Evolutionary conservation across 1,140 invertebrate species (phyloP).

Genomic region (Bradynema listronoti): DNA sequence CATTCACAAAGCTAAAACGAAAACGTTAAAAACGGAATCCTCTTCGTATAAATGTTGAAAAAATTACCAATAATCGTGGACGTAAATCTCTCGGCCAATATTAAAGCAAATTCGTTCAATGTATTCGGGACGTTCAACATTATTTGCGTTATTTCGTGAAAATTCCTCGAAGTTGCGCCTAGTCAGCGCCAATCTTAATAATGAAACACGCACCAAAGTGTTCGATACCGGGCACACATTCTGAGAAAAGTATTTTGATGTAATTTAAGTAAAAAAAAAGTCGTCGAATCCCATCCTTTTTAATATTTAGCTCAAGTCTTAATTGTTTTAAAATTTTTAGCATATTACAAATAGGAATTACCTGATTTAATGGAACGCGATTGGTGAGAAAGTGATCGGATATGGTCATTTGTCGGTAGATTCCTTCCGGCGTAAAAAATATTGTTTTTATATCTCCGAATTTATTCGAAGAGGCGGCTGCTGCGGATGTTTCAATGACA

Average conservation of each 20-base stretch:
- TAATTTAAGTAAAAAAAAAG: constrained; percentile 18
- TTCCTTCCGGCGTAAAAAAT: constrained; percentile 37
- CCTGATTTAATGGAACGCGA: constrained; percentile 29
- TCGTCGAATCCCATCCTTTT: constrained; percentile 1
- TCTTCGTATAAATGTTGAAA: no score
- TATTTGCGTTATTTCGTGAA: constrained; percentile 5
- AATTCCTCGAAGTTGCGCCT: constrained; percentile 10
- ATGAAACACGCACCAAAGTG: constrained; percentile 40
- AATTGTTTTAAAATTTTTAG: no score
- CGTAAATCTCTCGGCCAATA: constrained; percentile 88
- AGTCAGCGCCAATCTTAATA: constrained; percentile 16
- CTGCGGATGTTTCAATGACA: constrained; percentile 7
- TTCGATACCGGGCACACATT: constrained; percentile 22
- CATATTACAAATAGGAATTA: no score
- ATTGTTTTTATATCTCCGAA: constrained; percentile 30
- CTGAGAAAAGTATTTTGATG: constrained; percentile 26
- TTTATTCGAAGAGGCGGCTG: constrained; percentile 15
- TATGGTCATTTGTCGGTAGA: constrained; percentile 43
- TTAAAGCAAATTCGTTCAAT: constrained; percentile 80
- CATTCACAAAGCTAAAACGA: no score
- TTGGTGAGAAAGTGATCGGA: constrained; percentile 35
- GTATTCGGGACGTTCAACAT: constrained; percentile 18
- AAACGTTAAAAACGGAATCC: no score
- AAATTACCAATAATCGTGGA: constrained; percentile 85
- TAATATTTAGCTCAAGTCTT: no score